Conservation (phyloP, 2,113 vertebrate genomes). For the Pithys albifrons region DNA sequence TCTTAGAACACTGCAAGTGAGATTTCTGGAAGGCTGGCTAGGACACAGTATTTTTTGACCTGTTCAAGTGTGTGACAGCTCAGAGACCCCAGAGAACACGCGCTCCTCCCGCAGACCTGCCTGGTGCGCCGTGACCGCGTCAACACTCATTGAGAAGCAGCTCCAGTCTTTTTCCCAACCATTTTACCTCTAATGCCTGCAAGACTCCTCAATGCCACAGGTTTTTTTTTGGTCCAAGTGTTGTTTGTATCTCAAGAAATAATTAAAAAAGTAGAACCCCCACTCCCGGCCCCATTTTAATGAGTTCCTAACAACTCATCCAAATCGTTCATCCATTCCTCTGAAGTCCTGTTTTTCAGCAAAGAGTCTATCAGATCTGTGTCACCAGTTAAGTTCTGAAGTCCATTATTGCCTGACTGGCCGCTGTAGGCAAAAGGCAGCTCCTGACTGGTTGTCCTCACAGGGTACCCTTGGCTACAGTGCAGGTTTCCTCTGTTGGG, state of each 20-base stretch:
- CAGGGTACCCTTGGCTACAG: conserved; percentile 91
- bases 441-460: conserved; percentile 86
- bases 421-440: conserved; percentile 85
- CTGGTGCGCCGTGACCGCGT: not conserved
- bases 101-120: conserved; percentile 19
- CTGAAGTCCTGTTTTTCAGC: conserved; percentile 92
- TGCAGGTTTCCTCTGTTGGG: conserved; percentile 80
- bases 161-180: conserved; percentile 61
- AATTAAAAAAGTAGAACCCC: conserved; percentile 37
- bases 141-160: conserved; percentile 43
- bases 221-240: conserved; percentile 79
- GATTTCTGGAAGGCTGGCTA: conserved; percentile 47
- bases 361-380: conserved; percentile 93
- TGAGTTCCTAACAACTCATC: conserved; percentile 92
- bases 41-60: conserved; percentile 19
- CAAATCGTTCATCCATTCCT: conserved; percentile 97
- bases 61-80: conserved; percentile 24
- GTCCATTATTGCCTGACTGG: conserved; percentile 77
- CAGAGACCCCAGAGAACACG: not conserved
- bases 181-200: conserved; percentile 57
- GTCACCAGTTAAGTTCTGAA: conserved; percentile 85
- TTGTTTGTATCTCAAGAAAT: conserved; percentile 67
- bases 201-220: conserved; percentile 67
- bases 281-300: conserved; percentile 52
- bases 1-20: conserved; percentile 60